Evolutionary conservation across 2,113 vertebrate genomes (phyloP).

Genomic region (Peucedramus taeniatus): DNA sequence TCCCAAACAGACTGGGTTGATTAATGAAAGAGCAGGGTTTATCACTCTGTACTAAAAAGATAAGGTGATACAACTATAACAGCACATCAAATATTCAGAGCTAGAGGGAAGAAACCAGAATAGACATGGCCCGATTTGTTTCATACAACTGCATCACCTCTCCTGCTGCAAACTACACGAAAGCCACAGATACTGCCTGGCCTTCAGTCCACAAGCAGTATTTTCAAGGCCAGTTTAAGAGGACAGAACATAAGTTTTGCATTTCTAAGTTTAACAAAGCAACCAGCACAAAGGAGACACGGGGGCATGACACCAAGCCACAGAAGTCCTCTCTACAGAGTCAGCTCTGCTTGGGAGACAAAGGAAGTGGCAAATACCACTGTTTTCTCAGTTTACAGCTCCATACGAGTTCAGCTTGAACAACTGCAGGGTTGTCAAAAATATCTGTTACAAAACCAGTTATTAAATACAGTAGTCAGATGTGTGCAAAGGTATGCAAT

Average conservation of each 20-base stretch:
- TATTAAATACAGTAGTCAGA: conserved; percentile 22
- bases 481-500: not conserved
- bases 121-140: not conserved
- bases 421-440: not conserved
- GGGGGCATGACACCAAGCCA: not conserved
- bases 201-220: not conserved
- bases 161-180: not conserved
- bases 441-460: not conserved
- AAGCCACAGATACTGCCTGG: not conserved
- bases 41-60: conserved; percentile 32
- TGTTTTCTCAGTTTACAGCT: not conserved
- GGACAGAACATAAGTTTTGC: not conserved
- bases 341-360: not conserved
- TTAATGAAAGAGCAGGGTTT: conserved; percentile 21
- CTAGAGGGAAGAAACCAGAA: conserved; percentile 27
- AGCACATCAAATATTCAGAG: conserved; percentile 13
- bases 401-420: not conserved
- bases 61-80: not conserved
- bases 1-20: not conserved
- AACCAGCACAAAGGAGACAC: not conserved
- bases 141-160: not conserved
- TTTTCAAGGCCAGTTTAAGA: not conserved
- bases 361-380: not conserved
- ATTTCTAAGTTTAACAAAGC: not conserved
- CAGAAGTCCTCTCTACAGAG: not conserved